Percentiles rank a stretch among this genome's conserved stretches.
Evolutionary conservation across 2,888 invertebrate species (phyloP).

Genomic region (Spialia ferax): DNA sequence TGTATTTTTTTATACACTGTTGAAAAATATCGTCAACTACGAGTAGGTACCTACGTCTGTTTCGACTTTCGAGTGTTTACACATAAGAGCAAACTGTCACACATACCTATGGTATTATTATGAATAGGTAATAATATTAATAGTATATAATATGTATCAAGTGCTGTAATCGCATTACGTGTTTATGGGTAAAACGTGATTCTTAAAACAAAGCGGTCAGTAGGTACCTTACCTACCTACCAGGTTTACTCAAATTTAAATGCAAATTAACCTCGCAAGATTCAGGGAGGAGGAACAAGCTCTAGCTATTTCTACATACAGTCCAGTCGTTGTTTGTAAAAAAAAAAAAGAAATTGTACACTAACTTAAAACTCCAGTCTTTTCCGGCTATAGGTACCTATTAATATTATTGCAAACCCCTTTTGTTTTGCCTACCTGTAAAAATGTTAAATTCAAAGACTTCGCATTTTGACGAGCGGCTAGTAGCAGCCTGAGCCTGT

Average conservation of each 20-base stretch:
- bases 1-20: too few species aligned
- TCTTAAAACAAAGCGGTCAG: background rate
- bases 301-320: background rate
- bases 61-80: too few species aligned
- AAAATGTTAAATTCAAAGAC: constrained; percentile 7
- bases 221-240: too few species aligned
- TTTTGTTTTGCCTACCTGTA: background rate
- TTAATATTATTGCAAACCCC: background rate
- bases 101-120: too few species aligned
- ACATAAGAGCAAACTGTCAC: too few species aligned
- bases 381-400: background rate
- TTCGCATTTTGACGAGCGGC: constrained; percentile 5
- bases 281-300: constrained; percentile 43
- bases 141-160: background rate
- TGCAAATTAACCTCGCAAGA: constrained; percentile 64
- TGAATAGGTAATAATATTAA: too few species aligned
- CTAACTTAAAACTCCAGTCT: background rate
- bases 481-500: constrained; percentile 12
- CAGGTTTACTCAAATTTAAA: constrained; percentile 59
- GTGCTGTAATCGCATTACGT: background rate
- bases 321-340: background rate
- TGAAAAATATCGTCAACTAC: too few species aligned
- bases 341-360: background rate
- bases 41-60: too few species aligned
- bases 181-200: background rate